Base-by-base conservation (phyloP, 2,797 vertebrate species). In the Dendrocincla tyrannina region DNA sequence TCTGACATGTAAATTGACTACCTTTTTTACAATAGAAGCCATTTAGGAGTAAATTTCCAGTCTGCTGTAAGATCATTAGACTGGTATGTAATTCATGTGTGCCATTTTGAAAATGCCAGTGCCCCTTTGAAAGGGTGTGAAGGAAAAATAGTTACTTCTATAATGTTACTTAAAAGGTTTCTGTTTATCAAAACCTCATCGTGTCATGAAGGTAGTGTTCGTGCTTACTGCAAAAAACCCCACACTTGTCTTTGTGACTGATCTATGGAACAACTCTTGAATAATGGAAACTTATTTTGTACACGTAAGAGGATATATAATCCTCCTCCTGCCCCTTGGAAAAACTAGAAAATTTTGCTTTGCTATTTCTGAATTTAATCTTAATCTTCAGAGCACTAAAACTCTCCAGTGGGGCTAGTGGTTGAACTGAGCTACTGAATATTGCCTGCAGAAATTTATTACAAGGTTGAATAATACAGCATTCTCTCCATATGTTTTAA, bases 201-300 rank as follows among this genome's bases (percentile, higher is more conserved):
- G 80, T 96, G 89, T 90, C 79, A 83, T 50, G 68, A 93, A 97
- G 88, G 92, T 79, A 91, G 93, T 44, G 62, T 47, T 89, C 19
- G 2, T 67, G 88, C 87, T 94, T 82, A 76, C 89, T 91, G 93
- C 62, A 95, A 93, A 85, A 96, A 95, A 97, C 72, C 96, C 69
- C 92, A 94, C 59, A 32, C 90, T 92, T 91, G 92, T 95, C 87
- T 94, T 91, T 93, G 90, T 95, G 96, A 91, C 93, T 97, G 94
- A 96, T 97, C 95, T 96, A 32, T 92, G 90, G 88, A 96, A 79
- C 87, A 93, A 56, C 91, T 80, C 80, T 95, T 94, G 95, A 95
- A 95, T 95, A 93, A 95, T 94, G 81, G 93, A 97, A 96, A 95
- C 68, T 95, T 94, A 80, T 93, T 97, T 96, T 95, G 53, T 96